Evolutionary conservation across 1,140 invertebrate species (phyloP).

Genomic region (Prorops nasuta): DNA sequence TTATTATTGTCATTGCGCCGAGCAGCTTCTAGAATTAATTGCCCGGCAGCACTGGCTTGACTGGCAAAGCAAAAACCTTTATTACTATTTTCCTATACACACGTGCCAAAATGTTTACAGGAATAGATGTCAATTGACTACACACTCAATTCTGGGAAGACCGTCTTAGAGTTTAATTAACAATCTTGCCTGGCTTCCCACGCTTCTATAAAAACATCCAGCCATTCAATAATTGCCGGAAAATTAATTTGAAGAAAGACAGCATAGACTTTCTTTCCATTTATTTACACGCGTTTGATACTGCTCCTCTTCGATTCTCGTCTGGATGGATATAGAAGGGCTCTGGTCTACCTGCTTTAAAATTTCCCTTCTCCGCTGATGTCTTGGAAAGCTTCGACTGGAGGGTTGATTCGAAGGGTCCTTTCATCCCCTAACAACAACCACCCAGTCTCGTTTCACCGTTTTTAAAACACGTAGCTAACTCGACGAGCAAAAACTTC

Average conservation of each 20-base stretch:
- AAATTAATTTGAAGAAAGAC: too few species aligned
- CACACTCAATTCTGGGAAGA: neutral
- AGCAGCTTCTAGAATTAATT: too few species aligned
- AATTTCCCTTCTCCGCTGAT: too few species aligned
- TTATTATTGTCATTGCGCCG: too few species aligned
- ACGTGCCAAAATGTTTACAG: neutral
- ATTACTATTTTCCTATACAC: neutral
- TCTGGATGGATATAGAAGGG: too few species aligned
- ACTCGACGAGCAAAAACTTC: constrained; percentile 41
- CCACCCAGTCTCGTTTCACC: constrained; percentile 21
- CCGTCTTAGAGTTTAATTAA: too few species aligned
- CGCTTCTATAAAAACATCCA: too few species aligned
- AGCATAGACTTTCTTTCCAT: too few species aligned
- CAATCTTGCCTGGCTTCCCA: too few species aligned
- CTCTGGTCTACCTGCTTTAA: constrained; percentile 22
- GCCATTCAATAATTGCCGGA: too few species aligned
- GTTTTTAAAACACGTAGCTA: constrained; percentile 38
- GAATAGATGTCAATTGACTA: neutral
- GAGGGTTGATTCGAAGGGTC: constrained; percentile 31
- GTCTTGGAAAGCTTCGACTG: constrained; percentile 19
- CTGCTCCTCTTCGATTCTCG: too few species aligned
- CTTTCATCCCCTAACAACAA: neutral
- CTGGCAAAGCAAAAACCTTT: neutral
- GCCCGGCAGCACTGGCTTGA: too few species aligned
- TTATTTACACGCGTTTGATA: neutral